Evolutionary conservation across 2,888 invertebrate genomes (phyloP), one percentile per base, ranked within the genome.

Genomic region (Cheilosia urbana): DNA sequence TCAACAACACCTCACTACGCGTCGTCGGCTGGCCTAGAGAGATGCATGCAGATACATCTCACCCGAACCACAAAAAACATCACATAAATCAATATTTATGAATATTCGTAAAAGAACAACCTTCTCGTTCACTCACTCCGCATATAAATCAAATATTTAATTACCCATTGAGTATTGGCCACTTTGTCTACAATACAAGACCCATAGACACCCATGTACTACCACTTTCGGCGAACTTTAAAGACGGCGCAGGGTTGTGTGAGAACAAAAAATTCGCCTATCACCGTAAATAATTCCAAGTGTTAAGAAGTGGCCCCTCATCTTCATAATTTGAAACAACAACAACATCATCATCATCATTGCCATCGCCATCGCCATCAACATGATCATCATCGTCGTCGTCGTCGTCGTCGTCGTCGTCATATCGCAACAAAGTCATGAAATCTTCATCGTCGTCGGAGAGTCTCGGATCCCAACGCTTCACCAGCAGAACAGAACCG

Each of bases 271-370:
- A 73, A 76, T 66, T 80, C 79, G 76, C 85, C 77, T 85, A 85
- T 85, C 85, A 81, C 77, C 81, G 81, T 85, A 85, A 85, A 85
- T 85, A 85, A 85, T 85, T 77, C 81, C 62, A 81, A 85, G 85
- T 85, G 85, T 85, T 85, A 60, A 71, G 81, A 85, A 85, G 80
- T 76, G 85, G 85, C 76, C 84, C 69, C 80, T 85, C 85, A 81
- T 81, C 85, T 63, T 81, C 62, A 81, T 81, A 85, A 84, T 84
- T 80, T 65, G 66, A 84, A 80, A 76, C 84, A 84, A 80, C 84
- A 79, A 62, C 85, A 85, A 68, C 76, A 69, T 21, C 62, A 53
- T 63, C 47, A 68, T 68, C 47, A 49, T 63, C 21, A 58, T 30
- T 30, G n/a, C n/a, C n/a, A 65, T 66, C 53, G 71, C 63, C 49